These are phyloP conservation scores for Sialis fuliginosa DNA, from an alignment of 2,888 invertebrate genomes.

Conservation along the genomic window DNA sequence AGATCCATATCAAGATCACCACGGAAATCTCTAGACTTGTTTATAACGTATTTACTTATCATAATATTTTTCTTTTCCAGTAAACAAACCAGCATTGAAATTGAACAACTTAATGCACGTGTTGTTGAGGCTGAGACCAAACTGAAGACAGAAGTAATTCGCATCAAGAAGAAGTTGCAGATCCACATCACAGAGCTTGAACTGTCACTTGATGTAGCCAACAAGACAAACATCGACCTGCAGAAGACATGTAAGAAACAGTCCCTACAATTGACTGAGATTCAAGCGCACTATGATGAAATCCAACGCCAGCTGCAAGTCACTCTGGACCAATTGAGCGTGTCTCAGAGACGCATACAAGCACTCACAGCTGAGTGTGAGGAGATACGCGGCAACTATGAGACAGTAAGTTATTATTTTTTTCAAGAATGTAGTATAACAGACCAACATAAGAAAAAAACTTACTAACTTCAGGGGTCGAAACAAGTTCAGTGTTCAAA, in stretches of 20 bases:
- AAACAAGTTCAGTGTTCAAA: too few relatives aligned
- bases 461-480: too few relatives aligned
- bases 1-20: too few relatives aligned
- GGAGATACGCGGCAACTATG: constrained; percentile 84
- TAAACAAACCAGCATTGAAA: constrained; percentile 95
- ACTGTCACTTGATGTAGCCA: constrained; percentile 91
- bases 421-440: too few relatives aligned
- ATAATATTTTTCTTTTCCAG: constrained; percentile 30
- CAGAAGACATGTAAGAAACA: constrained; percentile 97
- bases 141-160: constrained; percentile 86
- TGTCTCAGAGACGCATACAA: constrained; percentile 79
- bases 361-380: constrained; percentile 88
- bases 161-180: constrained; percentile 98
- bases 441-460: not conserved
- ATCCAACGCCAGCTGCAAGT: constrained; percentile 90
- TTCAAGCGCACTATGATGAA: constrained; percentile 93
- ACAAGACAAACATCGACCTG: constrained; percentile 93
- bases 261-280: constrained; percentile 75
- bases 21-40: too few relatives aligned
- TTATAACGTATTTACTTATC: too few relatives aligned
- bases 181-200: constrained; percentile 95
- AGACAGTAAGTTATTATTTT: constrained; percentile 37
- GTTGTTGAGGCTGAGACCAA: constrained; percentile 92
- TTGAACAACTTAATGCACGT: constrained; percentile 88
- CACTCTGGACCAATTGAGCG: constrained; percentile 82